Evolutionary conservation across 2,797 vertebrate genomes (phyloP).

Genomic region (Steatocranus sp.): DNA sequence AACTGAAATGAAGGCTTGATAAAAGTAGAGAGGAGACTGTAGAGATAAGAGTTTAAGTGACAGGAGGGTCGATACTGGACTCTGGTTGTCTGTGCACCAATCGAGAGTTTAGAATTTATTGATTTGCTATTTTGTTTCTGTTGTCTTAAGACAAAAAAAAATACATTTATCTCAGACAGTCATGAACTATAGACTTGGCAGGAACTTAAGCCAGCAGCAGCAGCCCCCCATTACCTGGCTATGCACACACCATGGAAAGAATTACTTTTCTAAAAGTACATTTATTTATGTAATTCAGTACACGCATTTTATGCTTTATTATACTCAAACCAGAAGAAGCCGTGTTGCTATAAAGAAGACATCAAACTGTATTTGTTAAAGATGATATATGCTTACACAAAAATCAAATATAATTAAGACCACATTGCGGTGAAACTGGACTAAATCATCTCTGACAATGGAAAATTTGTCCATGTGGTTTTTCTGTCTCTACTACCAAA

Average conservation of each 20-base stretch:
- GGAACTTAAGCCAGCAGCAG: neutral
- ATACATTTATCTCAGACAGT: neutral
- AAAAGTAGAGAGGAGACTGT: neutral
- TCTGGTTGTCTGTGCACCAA: neutral
- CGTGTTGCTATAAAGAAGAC: neutral
- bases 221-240: neutral
- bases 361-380: neutral
- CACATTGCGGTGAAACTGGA: neutral
- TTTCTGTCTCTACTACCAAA: neutral
- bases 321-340: neutral
- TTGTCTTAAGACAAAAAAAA: neutral
- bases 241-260: neutral
- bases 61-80: neutral
- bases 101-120: neutral
- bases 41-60: conserved; percentile 2
- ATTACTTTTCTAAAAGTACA: conserved; percentile 17
- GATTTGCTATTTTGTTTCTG: neutral
- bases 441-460: neutral
- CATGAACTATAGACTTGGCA: neutral
- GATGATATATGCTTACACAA: neutral
- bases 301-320: neutral
- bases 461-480: conserved; percentile 8
- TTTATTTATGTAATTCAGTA: neutral
- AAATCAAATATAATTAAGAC: neutral
- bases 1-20: neutral